These are phyloP conservation scores for Chrysomallon squamiferum DNA, from an alignment of 1,140 invertebrate species.

Conservation along the genomic window DNA sequence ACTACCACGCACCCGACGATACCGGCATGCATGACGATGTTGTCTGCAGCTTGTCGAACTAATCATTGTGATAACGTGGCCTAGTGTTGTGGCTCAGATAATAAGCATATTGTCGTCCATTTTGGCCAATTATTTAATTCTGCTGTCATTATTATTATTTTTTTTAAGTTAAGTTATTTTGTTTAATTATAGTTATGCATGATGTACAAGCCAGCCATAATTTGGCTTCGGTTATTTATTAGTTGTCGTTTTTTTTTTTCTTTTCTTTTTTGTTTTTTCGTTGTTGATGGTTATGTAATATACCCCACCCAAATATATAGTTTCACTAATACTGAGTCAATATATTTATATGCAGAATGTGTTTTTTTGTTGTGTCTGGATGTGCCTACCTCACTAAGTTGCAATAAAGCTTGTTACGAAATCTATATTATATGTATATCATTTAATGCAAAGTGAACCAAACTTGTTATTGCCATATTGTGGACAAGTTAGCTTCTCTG, in stretches of 20 bases:
- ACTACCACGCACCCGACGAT: too few species aligned
- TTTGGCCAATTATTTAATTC: slow-evolving; percentile 6
- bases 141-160: slow-evolving; percentile 3
- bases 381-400: slow-evolving; percentile 7
- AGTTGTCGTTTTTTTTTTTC: too few species aligned
- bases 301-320: neutral
- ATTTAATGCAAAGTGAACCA: too few species aligned
- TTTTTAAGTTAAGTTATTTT: slow-evolving; percentile 5
- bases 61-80: neutral
- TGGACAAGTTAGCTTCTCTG: too few species aligned
- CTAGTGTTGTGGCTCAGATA: neutral
- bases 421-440: neutral
- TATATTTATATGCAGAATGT: too few species aligned
- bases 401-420: slow-evolving; percentile 8
- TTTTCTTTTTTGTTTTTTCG: slow-evolving; percentile 4
- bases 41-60: too few species aligned
- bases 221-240: slow-evolving; percentile 4
- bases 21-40: too few species aligned
- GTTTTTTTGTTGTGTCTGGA: too few species aligned
- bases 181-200: slow-evolving; percentile 6
- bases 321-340: too few species aligned
- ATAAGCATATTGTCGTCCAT: slow-evolving; percentile 5
- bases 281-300: slow-evolving; percentile 4
- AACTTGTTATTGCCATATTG: too few species aligned
- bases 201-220: neutral